Evolutionary conservation across 2,888 invertebrate genomes (phyloP), one percentile per base, ranked within the genome.

Genomic region (Aphidoletes aphidimyza): DNA sequence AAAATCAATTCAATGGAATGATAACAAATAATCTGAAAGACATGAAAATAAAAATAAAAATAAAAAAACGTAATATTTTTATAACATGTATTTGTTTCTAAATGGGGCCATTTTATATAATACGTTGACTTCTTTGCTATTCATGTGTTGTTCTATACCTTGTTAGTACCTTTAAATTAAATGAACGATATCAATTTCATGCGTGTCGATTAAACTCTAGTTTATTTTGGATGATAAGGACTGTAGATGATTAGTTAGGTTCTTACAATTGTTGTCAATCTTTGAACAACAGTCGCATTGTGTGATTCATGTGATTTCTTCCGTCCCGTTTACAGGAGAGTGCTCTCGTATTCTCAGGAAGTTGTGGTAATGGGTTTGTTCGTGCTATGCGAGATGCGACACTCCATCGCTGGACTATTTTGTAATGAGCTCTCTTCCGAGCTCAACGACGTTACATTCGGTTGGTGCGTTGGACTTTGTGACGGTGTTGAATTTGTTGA

Each of bases 401-500:
- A 37, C n/a, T 81, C 81, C 36, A 36, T 37, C 14, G 87, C 87
- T 0, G 87, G 87, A 84, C 87, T 87, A 84, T 87, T 87, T 83
- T 87, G 86, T 85, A 86, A 86, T 81, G 86, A 86, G 69, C 86
- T 87, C 45, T 87, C 87, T 42, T 87, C 87, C 84, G 87, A 86
- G 85, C 37, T 85, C 85, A 83, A 85, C 85, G 54, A 86, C 85
- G 86, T 85, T 86, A 34, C 17, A 17, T n/a, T 59, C 78, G 47
- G 87, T 86, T 89, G 89, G 86, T 90, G 90, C 45, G 90, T 90
- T 30, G 90, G 90, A 78, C 90, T 90, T 85, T 90, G 90, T 86
- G 89, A 90, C 9, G 90, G 90, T 37, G 90, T 90, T 84, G 89
- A 89, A 85, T 89, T 89, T 34, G 88, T 89, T 86, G 89, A 90